A percentile compares a stretch with the other conserved stretches of the same genome.
phyloP scores from a whole-genome alignment of 2,113 vertebrate species.

The Podarcis raffonei region DNA sequence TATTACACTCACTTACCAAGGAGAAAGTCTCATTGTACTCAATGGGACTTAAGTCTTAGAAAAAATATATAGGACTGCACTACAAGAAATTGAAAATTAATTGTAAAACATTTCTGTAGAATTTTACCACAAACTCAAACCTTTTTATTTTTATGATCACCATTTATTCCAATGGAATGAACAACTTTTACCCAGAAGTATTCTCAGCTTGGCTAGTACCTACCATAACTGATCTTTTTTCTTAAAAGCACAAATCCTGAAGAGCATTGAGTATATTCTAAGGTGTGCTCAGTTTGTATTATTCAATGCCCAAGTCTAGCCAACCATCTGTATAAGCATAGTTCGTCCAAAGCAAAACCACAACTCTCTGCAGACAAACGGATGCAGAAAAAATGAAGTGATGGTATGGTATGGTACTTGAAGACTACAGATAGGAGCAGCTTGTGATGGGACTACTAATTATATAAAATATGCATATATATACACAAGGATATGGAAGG shows the following conservation, averaged over 20 bases:
- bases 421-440: background rate
- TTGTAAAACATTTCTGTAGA: too few relatives aligned
- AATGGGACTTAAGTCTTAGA: too few relatives aligned
- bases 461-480: background rate
- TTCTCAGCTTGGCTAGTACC: background rate
- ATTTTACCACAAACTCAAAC: too few relatives aligned
- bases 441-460: background rate
- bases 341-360: background rate
- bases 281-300: background rate
- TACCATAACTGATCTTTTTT: background rate
- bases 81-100: too few relatives aligned
- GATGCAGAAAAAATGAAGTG: background rate
- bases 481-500: background rate
- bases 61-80: too few relatives aligned
- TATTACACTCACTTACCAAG: too few relatives aligned
- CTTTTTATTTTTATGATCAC: too few relatives aligned
- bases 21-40: too few relatives aligned
- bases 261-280: background rate
- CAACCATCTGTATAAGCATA: background rate
- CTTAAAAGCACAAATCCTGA: background rate
- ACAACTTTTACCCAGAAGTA: too few relatives aligned
- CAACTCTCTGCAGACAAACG: background rate
- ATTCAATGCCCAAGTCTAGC: background rate
- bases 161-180: background rate
- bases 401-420: background rate